Evolutionary conservation across 2,888 invertebrate species (phyloP).

Genomic region (Phyllotreta cruciferae): DNA sequence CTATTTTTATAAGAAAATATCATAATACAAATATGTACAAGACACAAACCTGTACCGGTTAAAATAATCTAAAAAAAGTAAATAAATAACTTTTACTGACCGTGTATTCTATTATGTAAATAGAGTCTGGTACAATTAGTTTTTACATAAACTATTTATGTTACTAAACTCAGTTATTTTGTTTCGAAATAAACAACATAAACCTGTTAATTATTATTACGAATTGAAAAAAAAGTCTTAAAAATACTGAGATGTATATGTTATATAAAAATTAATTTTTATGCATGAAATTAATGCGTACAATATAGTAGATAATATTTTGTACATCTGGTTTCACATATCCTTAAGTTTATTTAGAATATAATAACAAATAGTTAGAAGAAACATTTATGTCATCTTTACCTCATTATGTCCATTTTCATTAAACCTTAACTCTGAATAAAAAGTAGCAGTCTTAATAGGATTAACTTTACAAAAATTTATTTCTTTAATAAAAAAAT

Average conservation of each 20-base stretch:
- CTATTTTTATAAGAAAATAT: conserved; percentile 28
- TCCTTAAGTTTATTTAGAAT: conserved; percentile 47
- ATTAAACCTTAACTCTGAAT: conserved; percentile 29
- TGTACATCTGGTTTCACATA: conserved; percentile 51
- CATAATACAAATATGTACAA: conserved; percentile 35
- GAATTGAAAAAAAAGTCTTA: conserved; percentile 20
- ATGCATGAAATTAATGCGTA: conserved; percentile 29
- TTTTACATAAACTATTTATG: conserved; percentile 18
- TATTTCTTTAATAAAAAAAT: conserved; percentile 33
- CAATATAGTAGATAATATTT: conserved; percentile 40
- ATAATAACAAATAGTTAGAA: conserved; percentile 46
- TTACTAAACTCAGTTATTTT: conserved; percentile 19
- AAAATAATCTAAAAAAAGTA: conserved; percentile 35
- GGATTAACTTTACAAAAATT: conserved; percentile 32
- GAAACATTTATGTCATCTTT: conserved; percentile 42
- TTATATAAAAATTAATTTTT: conserved; percentile 37
- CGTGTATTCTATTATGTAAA: conserved; percentile 15
- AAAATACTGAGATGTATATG: conserved; percentile 42
- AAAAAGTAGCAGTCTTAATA: conserved; percentile 44
- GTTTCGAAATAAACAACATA: conserved; percentile 14
- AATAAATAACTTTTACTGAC: conserved; percentile 30
- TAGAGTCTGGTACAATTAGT: conserved; percentile 18
- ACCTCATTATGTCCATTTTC: conserved; percentile 25
- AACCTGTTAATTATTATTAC: conserved; percentile 4
- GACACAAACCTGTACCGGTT: conserved; percentile 30